Conservation (phyloP, 2,888 invertebrate genomes). For the Hemaris fuciformis region DNA sequence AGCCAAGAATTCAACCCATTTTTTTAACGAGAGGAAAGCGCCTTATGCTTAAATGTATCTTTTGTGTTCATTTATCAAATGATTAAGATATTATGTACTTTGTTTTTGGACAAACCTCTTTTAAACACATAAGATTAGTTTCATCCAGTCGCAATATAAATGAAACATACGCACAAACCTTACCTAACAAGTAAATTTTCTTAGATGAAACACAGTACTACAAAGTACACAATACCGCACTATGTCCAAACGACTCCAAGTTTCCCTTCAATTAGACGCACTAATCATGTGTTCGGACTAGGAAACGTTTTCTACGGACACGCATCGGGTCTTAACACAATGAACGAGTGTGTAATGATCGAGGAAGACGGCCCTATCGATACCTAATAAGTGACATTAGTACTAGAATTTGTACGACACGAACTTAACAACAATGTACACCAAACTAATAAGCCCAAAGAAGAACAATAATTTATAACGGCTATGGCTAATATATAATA, state of each 20-base stretch:
- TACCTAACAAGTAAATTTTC: background rate
- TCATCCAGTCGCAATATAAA: too few relatives aligned
- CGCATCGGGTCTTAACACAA: conserved; percentile 2
- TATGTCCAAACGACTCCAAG: background rate
- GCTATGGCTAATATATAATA: too few relatives aligned
- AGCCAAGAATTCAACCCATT: too few relatives aligned
- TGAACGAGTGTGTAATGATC: background rate
- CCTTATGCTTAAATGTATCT: too few relatives aligned
- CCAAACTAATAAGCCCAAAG: background rate
- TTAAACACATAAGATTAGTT: too few relatives aligned
- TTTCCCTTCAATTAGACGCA: conserved; percentile 7
- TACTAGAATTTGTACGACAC: background rate
- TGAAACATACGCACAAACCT: too few relatives aligned
- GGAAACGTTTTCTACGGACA: conserved; percentile 6
- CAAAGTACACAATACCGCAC: background rate
- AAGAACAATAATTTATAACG: background rate
- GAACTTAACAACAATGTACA: background rate
- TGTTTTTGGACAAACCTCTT: too few relatives aligned
- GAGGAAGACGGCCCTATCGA: background rate
- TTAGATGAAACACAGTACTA: background rate
- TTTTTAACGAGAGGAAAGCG: too few relatives aligned
- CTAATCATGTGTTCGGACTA: background rate
- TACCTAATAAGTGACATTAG: background rate
- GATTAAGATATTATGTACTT: too few relatives aligned
- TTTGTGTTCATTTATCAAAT: too few relatives aligned